These are phyloP conservation scores for Lamprologus callipterus DNA, from an alignment of 2,113 vertebrate genomes.

Conservation along the genomic window DNA sequence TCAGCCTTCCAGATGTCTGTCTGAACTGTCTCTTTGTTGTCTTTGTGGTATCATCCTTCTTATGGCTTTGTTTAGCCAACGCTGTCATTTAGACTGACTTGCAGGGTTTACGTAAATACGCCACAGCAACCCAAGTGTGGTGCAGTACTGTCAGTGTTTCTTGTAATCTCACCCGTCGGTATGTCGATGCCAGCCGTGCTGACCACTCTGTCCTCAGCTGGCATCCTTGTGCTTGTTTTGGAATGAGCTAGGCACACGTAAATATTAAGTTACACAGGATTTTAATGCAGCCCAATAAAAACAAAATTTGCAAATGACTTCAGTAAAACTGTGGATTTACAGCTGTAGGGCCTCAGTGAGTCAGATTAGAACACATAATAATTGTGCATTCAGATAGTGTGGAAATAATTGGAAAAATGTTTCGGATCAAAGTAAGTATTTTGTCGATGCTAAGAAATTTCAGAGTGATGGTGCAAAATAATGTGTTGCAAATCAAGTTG, in stretches of 20 bases:
- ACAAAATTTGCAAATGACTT: not conserved
- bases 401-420: not conserved
- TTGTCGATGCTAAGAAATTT: not conserved
- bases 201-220: not conserved
- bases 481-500: not conserved
- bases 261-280: not conserved
- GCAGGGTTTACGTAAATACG: not conserved
- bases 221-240: not conserved
- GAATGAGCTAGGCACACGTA: not conserved
- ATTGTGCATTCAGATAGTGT: not conserved
- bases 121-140: not conserved
- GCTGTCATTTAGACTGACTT: not conserved
- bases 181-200: not conserved
- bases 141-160: not conserved
- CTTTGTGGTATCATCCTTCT: slow-evolving; percentile 5
- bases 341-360: not conserved
- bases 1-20: slow-evolving; percentile 5
- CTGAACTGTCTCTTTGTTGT: slow-evolving; percentile 12
- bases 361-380: not conserved
- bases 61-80: slow-evolving; percentile 21
- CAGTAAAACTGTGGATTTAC: not conserved
- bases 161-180: slow-evolving; percentile 13
- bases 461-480: not conserved
- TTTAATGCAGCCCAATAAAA: not conserved
- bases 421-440: not conserved